Base-by-base conservation (phyloP, 1,140 invertebrate genomes). In the Drosophila pectinifera region DNA sequence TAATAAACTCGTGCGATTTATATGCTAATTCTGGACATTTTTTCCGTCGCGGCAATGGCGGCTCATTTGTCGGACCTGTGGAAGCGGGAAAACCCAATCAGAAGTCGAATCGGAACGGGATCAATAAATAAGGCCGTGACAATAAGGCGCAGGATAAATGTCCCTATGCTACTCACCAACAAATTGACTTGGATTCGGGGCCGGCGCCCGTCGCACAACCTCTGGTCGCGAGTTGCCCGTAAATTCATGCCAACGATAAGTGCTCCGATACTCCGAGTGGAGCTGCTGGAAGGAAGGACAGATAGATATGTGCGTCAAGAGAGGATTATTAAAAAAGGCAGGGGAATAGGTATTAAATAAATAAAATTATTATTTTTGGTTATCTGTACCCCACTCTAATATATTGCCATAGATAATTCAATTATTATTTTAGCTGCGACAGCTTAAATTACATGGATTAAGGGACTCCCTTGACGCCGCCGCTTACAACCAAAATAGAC, bases 201-300 rank as follows among this genome's bases (percentile, higher is more conserved):
- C 94, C 93, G 92, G 94, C 91, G 92, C 93, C 81, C 93, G 93
- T 92, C 93, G 94, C 89, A 93, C 91, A 93, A 93, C 93, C 93
- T 93, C 88, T 91, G 95, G 94, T 92, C 95, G 93, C 93, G 95
- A 94, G 92, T 95, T 93, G 49, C 95, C 95, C 63, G 96, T 96
- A 94, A 96, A 97, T 93, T 97, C 96, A 94, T 97, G 96, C 97
- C 97, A 97, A 95, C 96, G 95, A 94, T 97, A 97, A 78, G 96
- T 97, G 94, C 96, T 97, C 94, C 96, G 94, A 93, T 97, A 97
- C 93, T 97, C 96, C 88, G 96, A 97, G 93, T 97, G 96, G 94
- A 97, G 95, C 96, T 97, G 94, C 94, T 94, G 90, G 90, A 69
- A 93, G n/a, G 70, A 63, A 77, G 55, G 65, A 56, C n/a, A 45